Percentiles rank a stretch among this genome's conserved stretches.
Conservation (phyloP, 2,797 vertebrate species). For the Sebastes nivosus region DNA sequence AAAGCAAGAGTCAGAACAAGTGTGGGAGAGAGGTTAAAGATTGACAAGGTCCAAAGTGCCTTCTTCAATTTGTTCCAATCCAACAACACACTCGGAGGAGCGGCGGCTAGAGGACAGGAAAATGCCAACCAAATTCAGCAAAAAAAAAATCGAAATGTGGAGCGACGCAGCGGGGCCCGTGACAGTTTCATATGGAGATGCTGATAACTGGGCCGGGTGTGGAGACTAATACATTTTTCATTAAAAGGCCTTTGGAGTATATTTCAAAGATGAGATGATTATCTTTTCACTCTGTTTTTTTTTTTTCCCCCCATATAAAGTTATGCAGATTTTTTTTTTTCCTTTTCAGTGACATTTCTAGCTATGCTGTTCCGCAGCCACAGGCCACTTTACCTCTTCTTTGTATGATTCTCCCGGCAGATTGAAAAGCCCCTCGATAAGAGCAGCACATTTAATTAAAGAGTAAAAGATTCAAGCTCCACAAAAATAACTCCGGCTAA, state of each 20-base stretch:
- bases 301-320: slow-evolving; percentile 43
- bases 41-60: slow-evolving; percentile 53
- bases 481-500: neutral
- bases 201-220: slow-evolving; percentile 44
- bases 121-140: slow-evolving; percentile 37
- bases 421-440: neutral
- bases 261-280: slow-evolving; percentile 62
- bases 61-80: slow-evolving; percentile 58
- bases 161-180: neutral
- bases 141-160: slow-evolving; percentile 4
- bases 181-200: slow-evolving; percentile 47
- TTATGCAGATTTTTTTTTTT: neutral
- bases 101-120: slow-evolving; percentile 22
- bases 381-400: slow-evolving; percentile 13
- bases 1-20: slow-evolving; percentile 2
- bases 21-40: slow-evolving; percentile 54
- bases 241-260: slow-evolving; percentile 60
- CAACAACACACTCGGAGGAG: slow-evolving; percentile 36
- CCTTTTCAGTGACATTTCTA: slow-evolving; percentile 29
- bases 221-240: slow-evolving; percentile 70
- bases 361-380: neutral
- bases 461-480: neutral
- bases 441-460: slow-evolving; percentile 4
- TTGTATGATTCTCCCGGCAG: neutral
- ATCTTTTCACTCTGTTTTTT: slow-evolving; percentile 38